Base-by-base conservation (phyloP, 2,888 invertebrate genomes). In the Metellina segmentata region DNA sequence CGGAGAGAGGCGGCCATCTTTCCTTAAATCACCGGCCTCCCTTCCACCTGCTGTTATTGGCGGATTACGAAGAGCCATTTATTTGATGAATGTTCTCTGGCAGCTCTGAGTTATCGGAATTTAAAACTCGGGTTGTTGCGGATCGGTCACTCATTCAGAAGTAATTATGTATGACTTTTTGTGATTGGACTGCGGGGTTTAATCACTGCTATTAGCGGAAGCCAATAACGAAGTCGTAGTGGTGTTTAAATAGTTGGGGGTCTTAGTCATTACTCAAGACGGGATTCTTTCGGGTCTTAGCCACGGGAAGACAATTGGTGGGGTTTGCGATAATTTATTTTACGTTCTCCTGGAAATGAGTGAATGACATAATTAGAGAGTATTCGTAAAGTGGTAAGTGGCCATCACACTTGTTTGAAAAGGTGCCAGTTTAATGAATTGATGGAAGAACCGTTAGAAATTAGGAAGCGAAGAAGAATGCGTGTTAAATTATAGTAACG, bases 131-230 rank as follows among this genome's bases (percentile, higher is more conserved):
- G 48, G 72, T 69, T 34, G 34, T 34, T 34, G 34, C 34, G 34
- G 34, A 52, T 5, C 78, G 77, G 89, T 53, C 82, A 90, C 71
- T 90, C 90, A 90, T 48, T 85, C 72, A 79, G 71, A 53, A 79
- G 85, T 90, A 90, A 90, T 90, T 90, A 90, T 90, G 85, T 79
- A 85, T 85, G 85, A 61, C 61, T 85, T 61, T 52, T 85, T 71
- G 72, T 90, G 90, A 90, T 90, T 90, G 85, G 85, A 53, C 70
- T 85, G 85, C 52, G 90, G 85, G 85, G 79, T 90, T 90, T 90
- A 90, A 90, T 90, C 85, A 90, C 85, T 85, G 90, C 90, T 90
- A 90, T 90, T 90, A 90, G 90, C 34, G 34, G 34, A 34, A 34
- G 34, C 71, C 74, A 52, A 61, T 53, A 20, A 53, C 7, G 74